Evolutionary conservation across 2,113 vertebrate genomes (phyloP), one percentile per base, ranked within the genome.

Genomic region (Apteryx mantelli): DNA sequence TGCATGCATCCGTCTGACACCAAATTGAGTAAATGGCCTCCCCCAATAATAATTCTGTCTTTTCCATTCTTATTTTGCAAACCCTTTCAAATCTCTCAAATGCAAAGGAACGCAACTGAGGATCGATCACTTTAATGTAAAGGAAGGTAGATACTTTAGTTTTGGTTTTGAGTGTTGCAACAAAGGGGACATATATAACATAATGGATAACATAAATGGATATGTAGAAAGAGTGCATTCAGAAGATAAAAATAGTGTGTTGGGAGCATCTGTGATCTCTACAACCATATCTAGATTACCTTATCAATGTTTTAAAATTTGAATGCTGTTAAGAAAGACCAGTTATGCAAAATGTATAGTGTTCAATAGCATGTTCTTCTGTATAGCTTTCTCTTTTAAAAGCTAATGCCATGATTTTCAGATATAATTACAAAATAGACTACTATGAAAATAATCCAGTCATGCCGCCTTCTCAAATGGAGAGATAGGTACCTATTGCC

Each of bases 1-100:
- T 64, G 68, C 48, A 30, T 46, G 25, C 52, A 68, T 90, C n/a
- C 19, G 55, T 9, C 69, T 95, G 73, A 87, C 79, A 79, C 93
- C 74, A 40, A 80, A 58, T 76, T 87, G 70, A 92, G 64, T 79
- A 84, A 91, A 82, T 85, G 26, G 52, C 20, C 16, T 74, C 9
- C 22, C 8, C 3, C 19, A 40, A 2, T 56, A 78, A 60, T 84
- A 61, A 20, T 83, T 11, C 34, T 77, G 9, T 13, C 0, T 2
- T 81, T 89, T 73, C 16, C 28, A 34, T 76, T 75, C 70, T 4
- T 25, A 21, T 81, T 66, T 89, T 81, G 44, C 36, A 65, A 26
- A 26, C 63, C 24, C 40, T 65, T n/a, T 17, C 3, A n/a, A 70
- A 83, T 64, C 13, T 77, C 16, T 94, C 21, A 70, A 68, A 68